phyloP scores from a whole-genome alignment of 2,797 vertebrate genomes.

The Xyrichtys novacula region DNA sequence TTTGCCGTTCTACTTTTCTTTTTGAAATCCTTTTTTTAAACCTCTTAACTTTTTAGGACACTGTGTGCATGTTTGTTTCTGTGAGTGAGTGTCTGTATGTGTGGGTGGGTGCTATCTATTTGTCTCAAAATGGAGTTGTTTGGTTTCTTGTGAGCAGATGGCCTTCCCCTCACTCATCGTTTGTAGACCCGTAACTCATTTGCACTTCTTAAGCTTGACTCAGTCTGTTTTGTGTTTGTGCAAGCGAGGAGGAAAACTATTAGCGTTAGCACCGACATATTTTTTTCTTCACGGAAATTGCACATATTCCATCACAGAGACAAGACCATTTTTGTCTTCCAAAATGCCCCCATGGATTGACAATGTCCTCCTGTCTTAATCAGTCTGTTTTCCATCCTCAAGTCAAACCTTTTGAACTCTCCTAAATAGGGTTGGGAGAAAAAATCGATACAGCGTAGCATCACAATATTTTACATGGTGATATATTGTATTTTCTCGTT shows the following conservation, averaged over 20 bases:
- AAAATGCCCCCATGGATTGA: conserved; percentile 6
- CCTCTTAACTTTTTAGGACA: conserved; percentile 32
- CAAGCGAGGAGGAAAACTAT: not conserved
- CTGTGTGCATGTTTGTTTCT: not conserved
- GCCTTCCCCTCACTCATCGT: conserved; percentile 5
- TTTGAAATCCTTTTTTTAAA: conserved; percentile 33
- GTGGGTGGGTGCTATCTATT: not conserved
- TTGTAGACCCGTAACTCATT: conserved; percentile 9
- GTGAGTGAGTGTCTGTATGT: not conserved
- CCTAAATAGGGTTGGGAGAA: too few relatives aligned
- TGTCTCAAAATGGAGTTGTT: conserved; percentile 17
- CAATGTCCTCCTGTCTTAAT: not conserved
- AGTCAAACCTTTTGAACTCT: conserved; percentile 10
- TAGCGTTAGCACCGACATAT: conserved; percentile 5
- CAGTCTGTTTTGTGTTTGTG: conserved; percentile 17
- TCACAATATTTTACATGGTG: too few relatives aligned
- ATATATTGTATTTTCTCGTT: too few relatives aligned
- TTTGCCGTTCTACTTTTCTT: conserved; percentile 31
- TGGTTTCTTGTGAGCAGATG: conserved; percentile 2
- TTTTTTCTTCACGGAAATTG: conserved; percentile 9
- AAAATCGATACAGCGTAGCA: too few relatives aligned
- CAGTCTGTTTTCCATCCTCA: conserved; percentile 19
- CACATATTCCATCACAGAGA: conserved; percentile 15
- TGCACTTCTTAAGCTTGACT: not conserved
- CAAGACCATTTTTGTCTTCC: conserved; percentile 5